Conservation (phyloP, 2,888 invertebrate species). For the Esperia sulphurella region DNA sequence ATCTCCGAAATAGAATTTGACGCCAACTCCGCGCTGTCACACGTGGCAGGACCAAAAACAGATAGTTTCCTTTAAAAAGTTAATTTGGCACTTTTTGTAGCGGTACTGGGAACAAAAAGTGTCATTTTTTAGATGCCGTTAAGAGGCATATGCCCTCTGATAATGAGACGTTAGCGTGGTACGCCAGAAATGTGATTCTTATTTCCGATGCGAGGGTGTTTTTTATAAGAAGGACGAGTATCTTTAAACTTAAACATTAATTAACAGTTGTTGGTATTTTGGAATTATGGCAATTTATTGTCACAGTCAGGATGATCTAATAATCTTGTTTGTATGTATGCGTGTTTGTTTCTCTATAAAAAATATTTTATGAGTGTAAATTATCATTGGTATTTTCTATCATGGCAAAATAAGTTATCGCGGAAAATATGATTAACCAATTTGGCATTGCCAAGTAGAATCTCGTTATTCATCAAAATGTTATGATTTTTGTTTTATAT, state of each 20-base stretch:
- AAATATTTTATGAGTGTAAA: too few relatives aligned
- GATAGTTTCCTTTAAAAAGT: constrained; percentile 78
- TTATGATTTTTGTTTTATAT: too few relatives aligned
- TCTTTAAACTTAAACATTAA: too few relatives aligned
- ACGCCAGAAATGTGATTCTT: constrained; percentile 66
- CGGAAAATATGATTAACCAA: too few relatives aligned
- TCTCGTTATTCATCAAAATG: too few relatives aligned
- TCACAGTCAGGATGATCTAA: too few relatives aligned
- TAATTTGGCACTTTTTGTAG: constrained; percentile 74
- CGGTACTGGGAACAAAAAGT: constrained; percentile 53
- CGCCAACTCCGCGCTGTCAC: constrained; percentile 56
- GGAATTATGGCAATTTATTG: too few relatives aligned
- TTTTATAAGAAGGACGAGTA: constrained; percentile 18
- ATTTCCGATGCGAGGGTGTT: constrained; percentile 50
- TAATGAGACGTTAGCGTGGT: constrained; percentile 61
- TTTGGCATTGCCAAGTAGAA: too few relatives aligned
- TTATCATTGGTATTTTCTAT: too few relatives aligned
- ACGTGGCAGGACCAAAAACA: constrained; percentile 73
- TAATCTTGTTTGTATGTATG: too few relatives aligned
- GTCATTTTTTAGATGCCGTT: constrained; percentile 63
- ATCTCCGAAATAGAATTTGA: constrained; percentile 59
- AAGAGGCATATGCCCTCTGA: constrained; percentile 64
- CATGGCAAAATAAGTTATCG: too few relatives aligned
- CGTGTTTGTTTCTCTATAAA: too few relatives aligned
- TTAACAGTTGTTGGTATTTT: not conserved